Evolutionary conservation across 2,113 vertebrate species (phyloP).

Genomic region (Ramphastos sulfuratus): DNA sequence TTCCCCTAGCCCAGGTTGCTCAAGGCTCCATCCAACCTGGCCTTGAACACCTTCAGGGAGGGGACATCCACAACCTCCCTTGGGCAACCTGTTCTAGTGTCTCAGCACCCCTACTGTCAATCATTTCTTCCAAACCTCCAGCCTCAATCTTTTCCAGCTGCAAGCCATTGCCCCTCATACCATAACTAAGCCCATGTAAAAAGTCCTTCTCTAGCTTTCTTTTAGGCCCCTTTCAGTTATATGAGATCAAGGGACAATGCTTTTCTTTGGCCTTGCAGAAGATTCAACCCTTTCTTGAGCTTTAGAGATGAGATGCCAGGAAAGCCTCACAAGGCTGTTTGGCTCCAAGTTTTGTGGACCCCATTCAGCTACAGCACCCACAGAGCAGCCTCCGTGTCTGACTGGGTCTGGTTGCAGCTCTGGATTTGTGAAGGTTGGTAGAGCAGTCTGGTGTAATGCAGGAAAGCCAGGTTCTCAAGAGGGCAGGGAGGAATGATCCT

Average conservation of each 20-base stretch:
- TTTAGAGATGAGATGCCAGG: not conserved
- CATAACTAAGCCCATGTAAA: too few relatives aligned
- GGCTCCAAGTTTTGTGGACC: not conserved
- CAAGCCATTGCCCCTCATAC: too few relatives aligned
- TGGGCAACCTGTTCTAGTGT: too few relatives aligned
- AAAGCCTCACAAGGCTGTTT: not conserved
- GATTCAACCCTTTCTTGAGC: not conserved
- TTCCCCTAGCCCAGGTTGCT: too few relatives aligned
- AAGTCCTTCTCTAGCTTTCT: too few relatives aligned
- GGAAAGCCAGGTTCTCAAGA: not conserved
- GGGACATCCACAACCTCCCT: too few relatives aligned
- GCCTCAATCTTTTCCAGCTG: too few relatives aligned
- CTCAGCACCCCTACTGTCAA: too few relatives aligned
- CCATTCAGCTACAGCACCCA: not conserved
- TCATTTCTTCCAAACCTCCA: too few relatives aligned
- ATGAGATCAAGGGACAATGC: not conserved
- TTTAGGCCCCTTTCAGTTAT: not conserved
- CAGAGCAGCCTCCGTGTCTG: rapidly evolving
- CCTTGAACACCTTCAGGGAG: too few relatives aligned
- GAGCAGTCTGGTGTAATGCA: not conserved
- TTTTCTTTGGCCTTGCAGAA: not conserved
- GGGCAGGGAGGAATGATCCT: not conserved
- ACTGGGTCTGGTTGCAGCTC: not conserved
- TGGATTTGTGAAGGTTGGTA: not conserved
- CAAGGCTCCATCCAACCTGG: too few relatives aligned